phyloP scores from a whole-genome alignment of 92 coral and sea anemone genomes.

The Pocillopora meandrina region DNA sequence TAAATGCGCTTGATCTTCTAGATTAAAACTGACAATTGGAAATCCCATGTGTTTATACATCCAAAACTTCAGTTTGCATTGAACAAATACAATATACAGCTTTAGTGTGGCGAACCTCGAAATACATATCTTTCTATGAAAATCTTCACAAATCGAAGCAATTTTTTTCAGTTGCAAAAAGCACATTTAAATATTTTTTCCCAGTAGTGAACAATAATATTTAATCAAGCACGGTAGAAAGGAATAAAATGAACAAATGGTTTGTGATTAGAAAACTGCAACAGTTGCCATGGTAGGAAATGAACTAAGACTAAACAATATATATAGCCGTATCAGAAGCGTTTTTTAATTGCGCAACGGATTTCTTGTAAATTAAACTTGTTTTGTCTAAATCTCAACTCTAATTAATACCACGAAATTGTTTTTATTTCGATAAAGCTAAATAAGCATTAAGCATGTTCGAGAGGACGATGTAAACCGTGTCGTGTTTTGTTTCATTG shows the following conservation, averaged over 20 bases:
- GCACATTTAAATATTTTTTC: not conserved
- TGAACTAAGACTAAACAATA: not conserved
- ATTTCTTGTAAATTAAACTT: not conserved
- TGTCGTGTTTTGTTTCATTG: no score
- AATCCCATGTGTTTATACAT: not conserved
- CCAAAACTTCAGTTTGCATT: constrained; percentile 13
- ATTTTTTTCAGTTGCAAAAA: not conserved
- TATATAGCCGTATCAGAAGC: not conserved
- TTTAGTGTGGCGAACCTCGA: not conserved
- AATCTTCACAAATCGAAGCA: constrained; percentile 1
- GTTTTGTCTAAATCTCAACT: not conserved
- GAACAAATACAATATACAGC: not conserved
- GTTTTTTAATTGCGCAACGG: no score
- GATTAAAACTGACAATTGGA: not conserved
- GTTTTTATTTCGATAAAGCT: not conserved
- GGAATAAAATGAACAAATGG: not conserved
- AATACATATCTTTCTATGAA: not conserved
- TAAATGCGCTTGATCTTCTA: constrained; percentile 13
- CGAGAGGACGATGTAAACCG: no score
- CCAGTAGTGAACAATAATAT: constrained; percentile 19
- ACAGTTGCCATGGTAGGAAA: constrained; percentile 6
- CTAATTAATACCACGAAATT: not conserved
- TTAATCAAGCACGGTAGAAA: not conserved
- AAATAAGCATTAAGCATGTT: no score
- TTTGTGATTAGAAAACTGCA: not conserved